Conservation (phyloP, 2,113 vertebrate genomes). For the Setophaga kirtlandii region DNA sequence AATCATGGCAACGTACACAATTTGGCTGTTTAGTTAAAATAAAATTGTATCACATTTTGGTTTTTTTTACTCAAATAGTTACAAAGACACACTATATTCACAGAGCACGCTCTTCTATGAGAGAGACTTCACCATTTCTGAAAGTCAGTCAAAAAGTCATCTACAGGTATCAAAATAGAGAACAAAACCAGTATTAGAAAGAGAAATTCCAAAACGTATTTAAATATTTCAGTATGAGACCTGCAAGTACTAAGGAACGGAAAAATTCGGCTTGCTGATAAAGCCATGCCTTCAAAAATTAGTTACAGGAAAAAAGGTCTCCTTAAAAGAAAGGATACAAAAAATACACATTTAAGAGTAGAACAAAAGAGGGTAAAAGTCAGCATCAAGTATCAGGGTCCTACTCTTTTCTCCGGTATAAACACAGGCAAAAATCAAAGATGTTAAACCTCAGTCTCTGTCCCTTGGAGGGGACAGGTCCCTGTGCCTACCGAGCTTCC, state of each 20-base stretch:
- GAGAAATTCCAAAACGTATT: neutral
- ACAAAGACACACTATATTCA: neutral
- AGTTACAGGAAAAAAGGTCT: neutral
- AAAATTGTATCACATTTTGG: accelerated
- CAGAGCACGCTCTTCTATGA: neutral
- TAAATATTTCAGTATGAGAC: neutral
- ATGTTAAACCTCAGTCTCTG: neutral
- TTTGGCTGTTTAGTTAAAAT: neutral
- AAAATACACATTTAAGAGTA: accelerated
- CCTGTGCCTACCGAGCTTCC: neutral
- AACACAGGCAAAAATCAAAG: neutral
- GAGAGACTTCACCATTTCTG: neutral
- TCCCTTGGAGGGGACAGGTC: too few relatives aligned
- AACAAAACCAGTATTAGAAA: neutral
- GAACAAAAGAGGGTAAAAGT: neutral
- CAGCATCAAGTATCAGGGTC: neutral
- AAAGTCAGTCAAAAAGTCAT: neutral
- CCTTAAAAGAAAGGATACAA: neutral
- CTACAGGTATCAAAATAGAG: neutral
- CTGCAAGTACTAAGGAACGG: neutral
- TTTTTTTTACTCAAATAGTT: neutral
- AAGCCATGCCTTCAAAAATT: neutral
- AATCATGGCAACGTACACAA: neutral
- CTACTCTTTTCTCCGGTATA: neutral
- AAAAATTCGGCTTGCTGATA: neutral